Base-by-base conservation (phyloP, 2,888 invertebrate genomes). In the Petrolisthes manimaculis region DNA sequence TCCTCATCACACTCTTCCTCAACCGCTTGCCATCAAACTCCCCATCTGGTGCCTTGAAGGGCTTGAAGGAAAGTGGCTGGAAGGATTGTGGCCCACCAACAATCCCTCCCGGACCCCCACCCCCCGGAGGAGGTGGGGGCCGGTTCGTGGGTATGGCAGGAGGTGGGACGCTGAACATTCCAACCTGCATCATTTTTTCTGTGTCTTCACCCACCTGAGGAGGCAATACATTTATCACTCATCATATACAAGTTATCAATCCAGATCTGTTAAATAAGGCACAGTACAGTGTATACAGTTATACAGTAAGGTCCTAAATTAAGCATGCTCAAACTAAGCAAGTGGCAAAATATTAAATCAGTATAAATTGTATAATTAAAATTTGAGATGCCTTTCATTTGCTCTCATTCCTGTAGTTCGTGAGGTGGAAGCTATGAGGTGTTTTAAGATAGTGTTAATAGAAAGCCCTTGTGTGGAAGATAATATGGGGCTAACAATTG, bases 1-100 rank as follows among this genome's bases (percentile, higher is more conserved):
- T 98, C 92, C 99, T 95, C 96, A 98, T 98, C 91, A 98, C 97
- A 92, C 98, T 97, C 94, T 99, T 99, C 92, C 99, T 94, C 92
- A 98, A 95, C 91, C 98, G 95, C 94, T 99, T 98, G 89, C 98
- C 99, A 94, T 99, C 98, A 93, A 98, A 98, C 93, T 98, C 98
- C 18, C 91, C 89, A 74, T 91, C 91, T 14, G 91, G 91, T 51
- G 91, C 84, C 75, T 91, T 91, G 79, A 91, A 91, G n/a, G 91
- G 89, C 51, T 89, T 91, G 85, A 91, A 89, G 21, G 90, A 88
- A 8, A 91, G 82, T 8, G 89, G 86, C 69, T 91, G 91, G 79
- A 91, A 89, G 18, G 84, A 83, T 56, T 84, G 89, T 5, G 86
- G 18, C 24, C 61, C 82, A 69, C 79, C 75, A 53, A 61, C 80